Evolutionary conservation across 2,888 invertebrate genomes (phyloP), one percentile per base, ranked within the genome.

Genomic region (Eucera pruinosa): DNA sequence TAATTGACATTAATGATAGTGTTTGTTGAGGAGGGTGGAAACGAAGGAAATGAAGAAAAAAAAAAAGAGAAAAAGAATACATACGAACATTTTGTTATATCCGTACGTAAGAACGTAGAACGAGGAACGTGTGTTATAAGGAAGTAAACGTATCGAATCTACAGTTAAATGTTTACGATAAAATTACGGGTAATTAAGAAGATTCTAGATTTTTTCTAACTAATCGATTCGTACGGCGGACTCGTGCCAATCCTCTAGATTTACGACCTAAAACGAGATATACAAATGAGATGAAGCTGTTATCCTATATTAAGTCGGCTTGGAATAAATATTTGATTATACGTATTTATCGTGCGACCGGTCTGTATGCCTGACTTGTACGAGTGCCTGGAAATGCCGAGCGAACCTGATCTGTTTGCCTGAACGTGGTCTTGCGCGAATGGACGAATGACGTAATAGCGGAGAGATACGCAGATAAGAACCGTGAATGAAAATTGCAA

Each of bases 101-200:
- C 78, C 84, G 78, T 84, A 77, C 73, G 72, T 48, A 79, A 78
- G 76, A 73, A 67, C 62, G 65, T 81, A 82, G 80, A 25, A 74
- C 55, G 78, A 79, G 76, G 30, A 65, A 78, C 77, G 80, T 81
- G 78, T 77, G 84, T 82, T 82, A 74, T 73, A 84, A 72, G 74
- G 76, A 71, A 84, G 66, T 78, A 81, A 82, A 84, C 84, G 86
- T 88, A 87, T 87, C 88, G 88, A 89, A 89, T 90, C 89, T 89
- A 89, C 87, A 90, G 88, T 89, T 90, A 88, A 89, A 91, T 91
- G 88, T 90, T 92, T 91, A 91, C 89, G 89, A 91, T 91, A 90
- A 91, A 91, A 92, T 90, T 91, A 92, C 91, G 92, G 92, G 91
- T 92, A 92, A 91, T 90, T 90, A 90, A 90, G 89, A 90, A 89